Evolutionary conservation across 1,140 invertebrate species (phyloP).

Genomic region (Diachasma alloeum): DNA sequence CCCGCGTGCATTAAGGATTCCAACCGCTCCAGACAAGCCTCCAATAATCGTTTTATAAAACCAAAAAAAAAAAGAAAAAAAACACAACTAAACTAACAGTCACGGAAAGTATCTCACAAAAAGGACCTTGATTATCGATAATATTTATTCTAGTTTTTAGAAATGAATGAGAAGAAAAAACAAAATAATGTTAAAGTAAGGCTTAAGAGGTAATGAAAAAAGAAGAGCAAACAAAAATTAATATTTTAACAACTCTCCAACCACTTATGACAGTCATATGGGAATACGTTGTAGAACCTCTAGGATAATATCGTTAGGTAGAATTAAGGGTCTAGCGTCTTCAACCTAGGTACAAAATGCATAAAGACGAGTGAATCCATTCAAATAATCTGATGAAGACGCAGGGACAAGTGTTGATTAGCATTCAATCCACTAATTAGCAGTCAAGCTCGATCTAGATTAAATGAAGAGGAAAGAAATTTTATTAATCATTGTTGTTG

Average conservation of each 20-base stretch:
- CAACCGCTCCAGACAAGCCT: not conserved
- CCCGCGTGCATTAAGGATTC: not conserved
- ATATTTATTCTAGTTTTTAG: not conserved
- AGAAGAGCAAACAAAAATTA: not conserved
- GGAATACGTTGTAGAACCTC: not conserved
- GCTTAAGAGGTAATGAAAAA: not conserved
- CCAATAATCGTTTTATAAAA: not conserved
- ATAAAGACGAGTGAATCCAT: not conserved
- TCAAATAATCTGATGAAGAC: not conserved
- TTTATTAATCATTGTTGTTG: not conserved
- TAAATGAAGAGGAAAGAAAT: not conserved
- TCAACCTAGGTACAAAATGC: not conserved
- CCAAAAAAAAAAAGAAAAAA: not conserved
- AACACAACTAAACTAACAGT: not conserved
- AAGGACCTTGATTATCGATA: not conserved
- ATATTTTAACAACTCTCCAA: not conserved
- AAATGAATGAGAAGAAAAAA: not conserved
- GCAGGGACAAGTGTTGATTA: not conserved
- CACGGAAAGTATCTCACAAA: slow-evolving; percentile 4
- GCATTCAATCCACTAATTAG: too few relatives aligned
- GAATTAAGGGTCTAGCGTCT: not conserved
- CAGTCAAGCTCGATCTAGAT: not conserved
- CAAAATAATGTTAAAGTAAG: not conserved
- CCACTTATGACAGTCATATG: not conserved
- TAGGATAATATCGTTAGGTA: not conserved